Evolutionary conservation across 2,113 vertebrate species (phyloP).

Genomic region (Crotalus viridis): DNA sequence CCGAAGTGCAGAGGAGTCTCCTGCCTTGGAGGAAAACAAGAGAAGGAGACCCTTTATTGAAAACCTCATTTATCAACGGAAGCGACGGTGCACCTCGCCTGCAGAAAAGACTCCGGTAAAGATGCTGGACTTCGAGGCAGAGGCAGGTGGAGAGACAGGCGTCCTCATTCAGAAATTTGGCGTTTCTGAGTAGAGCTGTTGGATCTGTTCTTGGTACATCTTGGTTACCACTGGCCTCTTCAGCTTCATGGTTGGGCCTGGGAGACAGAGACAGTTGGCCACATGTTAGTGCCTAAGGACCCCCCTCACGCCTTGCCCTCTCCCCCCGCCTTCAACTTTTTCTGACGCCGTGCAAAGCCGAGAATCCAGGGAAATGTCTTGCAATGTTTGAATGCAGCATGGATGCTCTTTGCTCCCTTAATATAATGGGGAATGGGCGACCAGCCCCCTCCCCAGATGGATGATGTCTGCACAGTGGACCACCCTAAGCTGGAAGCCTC

Average conservation of each 20-base stretch:
- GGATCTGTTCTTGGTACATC: slow-evolving; percentile 81
- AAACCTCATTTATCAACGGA: slow-evolving; percentile 35
- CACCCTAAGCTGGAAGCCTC: neutral
- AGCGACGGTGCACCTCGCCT: neutral
- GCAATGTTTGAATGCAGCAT: neutral
- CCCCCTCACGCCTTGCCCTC: neutral
- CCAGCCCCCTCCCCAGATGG: neutral
- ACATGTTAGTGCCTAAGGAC: neutral
- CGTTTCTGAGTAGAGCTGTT: slow-evolving; percentile 74
- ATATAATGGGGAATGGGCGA: neutral
- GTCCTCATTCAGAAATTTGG: slow-evolving; percentile 12
- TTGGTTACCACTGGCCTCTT: slow-evolving; percentile 76
- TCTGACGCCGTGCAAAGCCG: neutral
- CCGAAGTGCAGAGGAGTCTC: neutral
- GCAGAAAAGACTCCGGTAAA: neutral
- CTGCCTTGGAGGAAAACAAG: too few species aligned
- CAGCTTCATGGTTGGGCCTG: slow-evolving; percentile 91
- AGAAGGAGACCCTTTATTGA: too few species aligned
- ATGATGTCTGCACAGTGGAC: too few species aligned
- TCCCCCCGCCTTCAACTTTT: neutral
- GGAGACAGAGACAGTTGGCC: neutral
- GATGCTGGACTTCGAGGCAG: slow-evolving; percentile 43
- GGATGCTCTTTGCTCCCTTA: neutral
- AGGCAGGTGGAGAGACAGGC: slow-evolving; percentile 43
- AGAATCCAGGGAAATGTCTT: neutral